Evolutionary conservation across 2,113 vertebrate genomes (phyloP).

Genomic region (Notiomystis cincta): DNA sequence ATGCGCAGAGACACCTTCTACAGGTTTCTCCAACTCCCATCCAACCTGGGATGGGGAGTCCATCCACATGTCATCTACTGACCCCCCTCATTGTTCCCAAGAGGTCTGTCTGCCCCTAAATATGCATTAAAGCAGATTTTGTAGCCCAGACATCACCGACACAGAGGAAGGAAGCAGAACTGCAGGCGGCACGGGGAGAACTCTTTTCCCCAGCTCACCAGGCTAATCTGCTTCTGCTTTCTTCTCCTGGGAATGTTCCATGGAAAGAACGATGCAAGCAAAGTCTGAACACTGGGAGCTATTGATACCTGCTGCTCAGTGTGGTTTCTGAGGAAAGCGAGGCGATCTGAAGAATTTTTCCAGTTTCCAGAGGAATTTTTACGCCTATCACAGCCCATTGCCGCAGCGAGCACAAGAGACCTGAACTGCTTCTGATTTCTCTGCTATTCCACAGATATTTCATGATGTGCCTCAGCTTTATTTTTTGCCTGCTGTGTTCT

Average conservation of each 20-base stretch:
- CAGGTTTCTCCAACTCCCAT: neutral
- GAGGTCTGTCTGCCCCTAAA: neutral
- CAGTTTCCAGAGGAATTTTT: conserved; percentile 48
- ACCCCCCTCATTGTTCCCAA: neutral
- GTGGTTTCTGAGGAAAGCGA: conserved; percentile 46
- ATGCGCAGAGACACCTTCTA: neutral
- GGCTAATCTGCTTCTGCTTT: conserved; percentile 8
- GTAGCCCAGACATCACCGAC: neutral
- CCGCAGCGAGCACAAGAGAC: neutral
- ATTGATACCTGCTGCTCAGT: conserved; percentile 59
- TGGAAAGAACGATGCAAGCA: conserved; percentile 57
- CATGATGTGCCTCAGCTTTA: fast-evolving
- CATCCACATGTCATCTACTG: neutral
- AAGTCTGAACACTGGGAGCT: conserved; percentile 50
- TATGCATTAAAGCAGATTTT: neutral
- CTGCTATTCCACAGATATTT: neutral
- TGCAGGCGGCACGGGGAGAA: neutral
- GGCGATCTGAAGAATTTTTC: conserved; percentile 62
- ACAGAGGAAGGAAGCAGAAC: neutral
- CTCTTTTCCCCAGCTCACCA: neutral
- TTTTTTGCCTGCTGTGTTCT: neutral
- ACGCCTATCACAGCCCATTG: conserved; percentile 9
- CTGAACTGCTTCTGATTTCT: neutral
- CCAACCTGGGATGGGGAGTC: neutral
- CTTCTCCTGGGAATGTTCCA: conserved; percentile 50